Conservation (phyloP, 1,140 invertebrate species). For the Geopemphigus sp. region DNA sequence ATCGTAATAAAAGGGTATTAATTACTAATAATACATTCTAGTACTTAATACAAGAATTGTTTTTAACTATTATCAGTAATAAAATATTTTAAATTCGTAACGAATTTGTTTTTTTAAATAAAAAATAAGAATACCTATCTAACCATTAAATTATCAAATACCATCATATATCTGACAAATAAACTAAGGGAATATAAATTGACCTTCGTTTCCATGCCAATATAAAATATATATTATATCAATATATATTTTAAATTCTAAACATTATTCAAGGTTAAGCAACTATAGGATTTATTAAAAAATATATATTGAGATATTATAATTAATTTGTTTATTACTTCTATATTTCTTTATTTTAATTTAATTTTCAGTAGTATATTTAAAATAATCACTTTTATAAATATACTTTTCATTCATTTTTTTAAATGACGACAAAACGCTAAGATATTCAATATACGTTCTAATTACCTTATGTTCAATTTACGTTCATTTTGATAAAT, state of each 20-base stretch:
- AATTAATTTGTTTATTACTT: neutral
- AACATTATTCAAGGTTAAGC: constrained; percentile 1
- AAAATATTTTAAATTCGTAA: too few species aligned
- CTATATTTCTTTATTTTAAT: neutral
- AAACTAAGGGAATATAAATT: neutral
- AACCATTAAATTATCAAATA: too few species aligned
- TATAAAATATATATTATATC: constrained; percentile 23
- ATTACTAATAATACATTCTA: neutral
- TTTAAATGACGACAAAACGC: too few species aligned
- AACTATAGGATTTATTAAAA: neutral
- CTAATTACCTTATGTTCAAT: too few species aligned
- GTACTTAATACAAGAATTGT: too few species aligned
- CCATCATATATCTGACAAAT: neutral
- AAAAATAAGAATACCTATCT: too few species aligned
- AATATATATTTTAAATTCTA: neutral
- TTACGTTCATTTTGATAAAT: too few species aligned
- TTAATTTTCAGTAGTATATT: neutral
- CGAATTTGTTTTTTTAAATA: too few species aligned
- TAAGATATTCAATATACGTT: too few species aligned
- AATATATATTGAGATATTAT: neutral
- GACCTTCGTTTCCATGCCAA: constrained; percentile 22
- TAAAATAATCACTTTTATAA: too few species aligned
- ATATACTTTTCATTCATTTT: too few species aligned
- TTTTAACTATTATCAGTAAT: too few species aligned
- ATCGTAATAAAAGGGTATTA: neutral